Percentiles rank a stretch among this genome's conserved stretches.
These are phyloP conservation scores for Ochlodes sylvanus DNA, from an alignment of 2,888 invertebrate species.

Conservation along the genomic window DNA sequence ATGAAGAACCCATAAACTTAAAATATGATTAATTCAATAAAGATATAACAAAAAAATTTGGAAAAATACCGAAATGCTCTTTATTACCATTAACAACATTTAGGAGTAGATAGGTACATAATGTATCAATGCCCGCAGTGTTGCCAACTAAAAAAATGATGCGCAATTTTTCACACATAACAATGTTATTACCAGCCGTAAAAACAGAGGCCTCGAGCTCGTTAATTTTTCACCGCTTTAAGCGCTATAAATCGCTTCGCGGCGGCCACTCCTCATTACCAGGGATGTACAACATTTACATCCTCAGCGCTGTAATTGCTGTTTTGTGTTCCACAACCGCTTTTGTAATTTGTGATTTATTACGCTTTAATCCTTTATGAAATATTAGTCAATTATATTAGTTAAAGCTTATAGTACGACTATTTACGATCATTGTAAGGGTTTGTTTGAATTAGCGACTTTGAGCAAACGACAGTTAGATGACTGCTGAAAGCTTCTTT, in stretches of 20 bases:
- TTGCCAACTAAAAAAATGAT: constrained; percentile 31
- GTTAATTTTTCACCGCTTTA: constrained; percentile 35
- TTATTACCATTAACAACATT: neutral
- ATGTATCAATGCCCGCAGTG: neutral
- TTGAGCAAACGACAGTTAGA: too few relatives aligned
- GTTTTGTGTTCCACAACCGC: neutral
- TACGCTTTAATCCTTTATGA: neutral
- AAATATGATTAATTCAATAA: too few relatives aligned
- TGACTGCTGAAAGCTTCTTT: too few relatives aligned
- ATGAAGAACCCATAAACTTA: too few relatives aligned
- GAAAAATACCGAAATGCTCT: too few relatives aligned
- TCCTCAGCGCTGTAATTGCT: constrained; percentile 12
- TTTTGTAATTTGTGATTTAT: neutral
- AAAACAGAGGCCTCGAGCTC: constrained; percentile 23
- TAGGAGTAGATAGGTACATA: neutral
- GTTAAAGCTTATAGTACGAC: too few relatives aligned
- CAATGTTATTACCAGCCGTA: constrained; percentile 35
- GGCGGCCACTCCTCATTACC: constrained; percentile 29
- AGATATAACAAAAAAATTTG: too few relatives aligned
- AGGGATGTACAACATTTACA: constrained; percentile 29
- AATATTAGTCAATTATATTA: neutral
- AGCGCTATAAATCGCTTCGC: constrained; percentile 34
- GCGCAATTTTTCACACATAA: constrained; percentile 33
- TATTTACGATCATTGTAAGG: too few relatives aligned
- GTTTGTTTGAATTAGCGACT: too few relatives aligned